These are phyloP conservation scores for Empidonax traillii DNA, from an alignment of 2,113 vertebrate species.

Conservation along the genomic window DNA sequence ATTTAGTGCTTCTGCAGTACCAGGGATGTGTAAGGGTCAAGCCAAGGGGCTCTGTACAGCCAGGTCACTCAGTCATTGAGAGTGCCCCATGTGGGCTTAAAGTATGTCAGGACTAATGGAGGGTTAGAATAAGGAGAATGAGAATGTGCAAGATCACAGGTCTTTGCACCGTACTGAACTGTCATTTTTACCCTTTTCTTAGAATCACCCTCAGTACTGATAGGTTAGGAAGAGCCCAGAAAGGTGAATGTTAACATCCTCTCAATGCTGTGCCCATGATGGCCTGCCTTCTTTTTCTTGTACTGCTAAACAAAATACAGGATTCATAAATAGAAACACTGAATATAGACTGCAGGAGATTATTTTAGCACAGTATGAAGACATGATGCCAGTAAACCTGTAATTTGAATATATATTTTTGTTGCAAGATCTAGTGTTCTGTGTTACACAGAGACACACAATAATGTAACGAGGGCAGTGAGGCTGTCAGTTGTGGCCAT, in stretches of 20 bases:
- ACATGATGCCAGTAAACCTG: slow-evolving; percentile 23
- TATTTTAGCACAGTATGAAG: slow-evolving; percentile 40
- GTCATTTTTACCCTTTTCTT: not conserved
- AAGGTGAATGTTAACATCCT: not conserved
- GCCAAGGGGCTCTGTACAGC: not conserved
- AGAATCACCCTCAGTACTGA: not conserved
- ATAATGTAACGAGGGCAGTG: not conserved
- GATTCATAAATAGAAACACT: slow-evolving; percentile 34
- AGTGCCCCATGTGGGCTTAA: not conserved
- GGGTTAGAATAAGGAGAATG: not conserved
- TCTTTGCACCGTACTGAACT: not conserved
- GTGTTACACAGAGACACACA: not conserved
- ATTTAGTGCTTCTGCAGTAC: not conserved
- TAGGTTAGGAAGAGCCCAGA: not conserved
- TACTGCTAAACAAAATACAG: slow-evolving; percentile 28
- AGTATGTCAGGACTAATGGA: not conserved
- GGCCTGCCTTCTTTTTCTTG: slow-evolving; percentile 29
- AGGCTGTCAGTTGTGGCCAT: not conserved
- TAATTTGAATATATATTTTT: slow-evolving; percentile 47
- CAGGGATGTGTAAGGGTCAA: not conserved
- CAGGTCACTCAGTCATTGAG: not conserved
- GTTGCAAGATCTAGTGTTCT: not conserved
- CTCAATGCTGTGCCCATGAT: not conserved
- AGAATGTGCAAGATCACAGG: not conserved
- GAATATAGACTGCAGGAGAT: slow-evolving; percentile 40